Conservation (phyloP, 2,888 invertebrate species). For the Mesorhabditis spiculigera region DNA sequence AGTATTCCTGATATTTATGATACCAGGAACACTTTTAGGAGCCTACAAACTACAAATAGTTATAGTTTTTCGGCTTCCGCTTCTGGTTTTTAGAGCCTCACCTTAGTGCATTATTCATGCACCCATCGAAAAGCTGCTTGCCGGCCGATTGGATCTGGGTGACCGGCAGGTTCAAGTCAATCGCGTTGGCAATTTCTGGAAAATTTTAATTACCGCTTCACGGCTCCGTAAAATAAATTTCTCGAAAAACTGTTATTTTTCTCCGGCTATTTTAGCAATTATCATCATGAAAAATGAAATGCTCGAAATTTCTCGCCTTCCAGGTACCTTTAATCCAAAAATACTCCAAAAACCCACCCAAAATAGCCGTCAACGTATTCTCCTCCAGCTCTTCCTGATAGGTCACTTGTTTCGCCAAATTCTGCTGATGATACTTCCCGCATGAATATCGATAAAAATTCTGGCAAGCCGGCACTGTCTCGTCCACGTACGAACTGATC, state of each 20-base stretch:
- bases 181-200: neutral
- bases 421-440: slow-evolving; percentile 29
- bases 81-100: neutral
- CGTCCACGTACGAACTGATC: slow-evolving; percentile 34
- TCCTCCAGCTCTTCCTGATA: slow-evolving; percentile 28
- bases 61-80: too few species aligned
- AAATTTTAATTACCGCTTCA: neutral
- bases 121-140: neutral
- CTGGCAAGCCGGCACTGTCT: slow-evolving; percentile 31
- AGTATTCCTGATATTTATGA: too few species aligned
- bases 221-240: slow-evolving; percentile 7
- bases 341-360: slow-evolving; percentile 13
- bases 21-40: too few species aligned
- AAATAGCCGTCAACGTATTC: slow-evolving; percentile 19
- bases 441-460: slow-evolving; percentile 42
- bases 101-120: neutral
- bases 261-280: too few species aligned
- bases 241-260: neutral
- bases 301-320: too few species aligned
- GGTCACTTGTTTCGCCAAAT: slow-evolving; percentile 22
- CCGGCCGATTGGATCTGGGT: neutral
- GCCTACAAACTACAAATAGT: too few species aligned
- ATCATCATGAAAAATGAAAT: too few species aligned
- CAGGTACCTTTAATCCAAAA: neutral
- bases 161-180: neutral